Evolutionary conservation across 2,797 vertebrate species (phyloP), one percentile per base, ranked within the genome.

Genomic region (Mus caroli): DNA sequence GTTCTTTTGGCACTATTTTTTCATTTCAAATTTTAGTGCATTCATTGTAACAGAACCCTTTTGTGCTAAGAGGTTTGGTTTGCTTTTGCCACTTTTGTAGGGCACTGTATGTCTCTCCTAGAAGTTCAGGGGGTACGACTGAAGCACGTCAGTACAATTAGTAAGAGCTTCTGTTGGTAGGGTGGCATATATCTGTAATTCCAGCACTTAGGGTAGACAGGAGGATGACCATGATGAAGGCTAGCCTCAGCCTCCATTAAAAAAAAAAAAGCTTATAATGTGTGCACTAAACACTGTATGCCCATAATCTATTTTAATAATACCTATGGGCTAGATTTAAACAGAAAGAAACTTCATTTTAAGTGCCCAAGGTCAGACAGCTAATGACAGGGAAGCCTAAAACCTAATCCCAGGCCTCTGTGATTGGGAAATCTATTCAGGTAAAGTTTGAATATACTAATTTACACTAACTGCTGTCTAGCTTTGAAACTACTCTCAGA

Each of bases 21-120:
- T 62, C 13, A 94, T 88, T 96, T 94, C 67, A 95, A 95, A 96
- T 79, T 89, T 24, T 90, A 93, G 28, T 90, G 28, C 3, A 79
- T 88, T 82, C 28, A 87, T 31, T 14, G 79, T n/a, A 67, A 19
- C 28, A 69, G 14, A 94, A 94, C 76, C 11, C 22, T 97, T 43
- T 40, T 89, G 54, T 54, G 79, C 71, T 86, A 92, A 82, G 50
- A 4, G 20, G 24, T 20, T 37, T 71, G 64, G 10, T 64, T 64
- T 64, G 22, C 6, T 46, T 31, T 56, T 37, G 50, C 80, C 34
- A 87, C 56, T 78, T 90, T 76, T 79, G 31, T 20, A 89, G 43
- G 40, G 26, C 78, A 20, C 62, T 22, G 50, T 83, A 67, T 37
- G 10, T 82, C 43, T 94, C 50, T 64, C 56, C 84, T 82, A 88